Evolutionary conservation across 1,140 invertebrate species (phyloP).

Genomic region (Drosophila lini): DNA sequence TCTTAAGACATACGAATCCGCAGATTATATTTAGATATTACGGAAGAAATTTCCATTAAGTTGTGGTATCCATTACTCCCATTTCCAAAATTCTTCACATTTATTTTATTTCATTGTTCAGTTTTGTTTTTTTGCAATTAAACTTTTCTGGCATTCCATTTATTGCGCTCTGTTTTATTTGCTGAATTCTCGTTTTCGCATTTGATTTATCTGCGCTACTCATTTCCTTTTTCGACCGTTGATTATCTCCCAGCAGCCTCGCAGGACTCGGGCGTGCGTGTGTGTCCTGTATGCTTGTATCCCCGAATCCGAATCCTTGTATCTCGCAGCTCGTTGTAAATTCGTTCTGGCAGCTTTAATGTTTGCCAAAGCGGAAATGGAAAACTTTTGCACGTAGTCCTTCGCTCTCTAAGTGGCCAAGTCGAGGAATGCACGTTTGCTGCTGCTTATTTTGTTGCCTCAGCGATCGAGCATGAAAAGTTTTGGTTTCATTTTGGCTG

Average conservation of each 20-base stretch:
- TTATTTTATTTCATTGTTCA: slow-evolving; percentile 3
- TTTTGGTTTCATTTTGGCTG: slow-evolving; percentile 80
- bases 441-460: slow-evolving; percentile 50
- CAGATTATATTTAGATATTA: not conserved
- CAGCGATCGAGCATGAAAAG: slow-evolving; percentile 80
- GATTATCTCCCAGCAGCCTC: slow-evolving; percentile 63
- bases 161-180: slow-evolving; percentile 32
- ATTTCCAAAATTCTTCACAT: not conserved
- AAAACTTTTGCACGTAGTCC: slow-evolving; percentile 80
- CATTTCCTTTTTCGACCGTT: slow-evolving; percentile 68
- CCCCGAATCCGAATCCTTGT: slow-evolving; percentile 17
- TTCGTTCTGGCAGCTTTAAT: slow-evolving; percentile 80
- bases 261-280: slow-evolving; percentile 55
- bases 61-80: not conserved
- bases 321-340: slow-evolving; percentile 65
- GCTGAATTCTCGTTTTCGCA: slow-evolving; percentile 43
- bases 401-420: slow-evolving; percentile 65
- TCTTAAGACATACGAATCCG: not conserved
- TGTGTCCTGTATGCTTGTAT: slow-evolving; percentile 28
- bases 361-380: slow-evolving; percentile 81
- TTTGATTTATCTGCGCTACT: slow-evolving; percentile 73
- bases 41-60: not conserved
- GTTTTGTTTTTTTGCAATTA: slow-evolving; percentile 27
- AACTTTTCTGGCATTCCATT: slow-evolving; percentile 31
- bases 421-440: slow-evolving; percentile 67